Evolutionary conservation across 2,113 vertebrate genomes (phyloP).

Genomic region (Budorcas taxicolor): DNA sequence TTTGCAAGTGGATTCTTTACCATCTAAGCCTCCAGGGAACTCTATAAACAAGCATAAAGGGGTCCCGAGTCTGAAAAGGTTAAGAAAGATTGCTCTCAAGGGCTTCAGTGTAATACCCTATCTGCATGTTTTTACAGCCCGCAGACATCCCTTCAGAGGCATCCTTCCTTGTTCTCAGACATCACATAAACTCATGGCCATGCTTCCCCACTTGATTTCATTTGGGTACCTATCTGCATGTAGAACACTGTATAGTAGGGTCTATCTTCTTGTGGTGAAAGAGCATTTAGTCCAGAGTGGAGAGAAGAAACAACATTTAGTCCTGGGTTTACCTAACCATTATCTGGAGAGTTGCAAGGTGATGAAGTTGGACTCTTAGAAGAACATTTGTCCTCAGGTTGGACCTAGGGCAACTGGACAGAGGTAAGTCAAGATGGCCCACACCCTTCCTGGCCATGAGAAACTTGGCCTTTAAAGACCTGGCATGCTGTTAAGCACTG

Average conservation of each 20-base stretch:
- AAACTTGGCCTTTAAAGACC: background rate
- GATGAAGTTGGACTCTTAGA: background rate
- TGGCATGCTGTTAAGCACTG: background rate
- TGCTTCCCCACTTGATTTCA: background rate
- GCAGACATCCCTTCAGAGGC: background rate
- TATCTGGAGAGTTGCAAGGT: background rate
- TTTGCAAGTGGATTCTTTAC: background rate
- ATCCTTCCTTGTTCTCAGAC: background rate
- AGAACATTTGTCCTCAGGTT: background rate
- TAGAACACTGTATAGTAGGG: background rate
- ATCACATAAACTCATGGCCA: background rate
- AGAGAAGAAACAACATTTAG: background rate
- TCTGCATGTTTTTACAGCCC: accelerated
- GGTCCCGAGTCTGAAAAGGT: background rate
- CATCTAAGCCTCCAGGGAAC: background rate
- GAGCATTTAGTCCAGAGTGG: background rate
- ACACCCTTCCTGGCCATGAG: background rate
- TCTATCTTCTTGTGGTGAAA: background rate
- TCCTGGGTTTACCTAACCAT: background rate
- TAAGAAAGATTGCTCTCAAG: background rate
- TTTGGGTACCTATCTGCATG: background rate
- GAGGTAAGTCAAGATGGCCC: background rate
- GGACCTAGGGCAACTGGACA: background rate
- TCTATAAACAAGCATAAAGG: background rate
- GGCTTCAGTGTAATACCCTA: accelerated